Evolutionary conservation across 2,797 vertebrate genomes (phyloP).

Genomic region (Mico argentatus): DNA sequence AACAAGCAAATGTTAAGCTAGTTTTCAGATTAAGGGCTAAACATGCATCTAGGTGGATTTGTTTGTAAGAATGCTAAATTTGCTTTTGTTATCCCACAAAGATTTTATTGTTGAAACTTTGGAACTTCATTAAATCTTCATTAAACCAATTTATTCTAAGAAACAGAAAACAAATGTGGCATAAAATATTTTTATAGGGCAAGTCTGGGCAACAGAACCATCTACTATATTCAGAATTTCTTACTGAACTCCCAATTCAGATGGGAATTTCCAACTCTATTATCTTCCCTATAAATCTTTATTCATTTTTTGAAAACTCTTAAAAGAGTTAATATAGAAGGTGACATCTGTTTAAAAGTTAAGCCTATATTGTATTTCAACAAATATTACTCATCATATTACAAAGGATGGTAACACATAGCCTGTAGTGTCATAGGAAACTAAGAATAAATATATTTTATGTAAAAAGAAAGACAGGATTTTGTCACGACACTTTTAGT

Average conservation of each 20-base stretch:
- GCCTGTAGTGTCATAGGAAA: background rate
- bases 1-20: background rate
- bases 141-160: constrained; percentile 3
- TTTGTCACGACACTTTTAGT: background rate
- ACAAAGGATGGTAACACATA: constrained; percentile 52
- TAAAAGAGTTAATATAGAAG: background rate
- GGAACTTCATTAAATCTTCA: constrained; percentile 6
- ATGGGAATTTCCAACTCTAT: constrained; percentile 41
- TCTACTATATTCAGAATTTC: background rate
- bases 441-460: constrained; percentile 33
- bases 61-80: background rate
- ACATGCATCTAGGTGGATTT: background rate
- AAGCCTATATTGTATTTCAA: constrained; percentile 32
- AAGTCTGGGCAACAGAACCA: background rate
- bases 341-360: background rate
- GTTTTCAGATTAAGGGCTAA: constrained; percentile 18
- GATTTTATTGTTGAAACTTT: background rate
- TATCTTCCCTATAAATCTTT: background rate
- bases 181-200: background rate
- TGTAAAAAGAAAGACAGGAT: background rate
- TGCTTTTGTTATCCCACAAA: background rate
- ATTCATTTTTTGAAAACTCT: background rate
- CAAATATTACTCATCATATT: constrained; percentile 35
- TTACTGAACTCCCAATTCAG: background rate
- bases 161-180: background rate